phyloP scores from a whole-genome alignment of 2,113 vertebrate genomes.

The Colaptes auratus region DNA sequence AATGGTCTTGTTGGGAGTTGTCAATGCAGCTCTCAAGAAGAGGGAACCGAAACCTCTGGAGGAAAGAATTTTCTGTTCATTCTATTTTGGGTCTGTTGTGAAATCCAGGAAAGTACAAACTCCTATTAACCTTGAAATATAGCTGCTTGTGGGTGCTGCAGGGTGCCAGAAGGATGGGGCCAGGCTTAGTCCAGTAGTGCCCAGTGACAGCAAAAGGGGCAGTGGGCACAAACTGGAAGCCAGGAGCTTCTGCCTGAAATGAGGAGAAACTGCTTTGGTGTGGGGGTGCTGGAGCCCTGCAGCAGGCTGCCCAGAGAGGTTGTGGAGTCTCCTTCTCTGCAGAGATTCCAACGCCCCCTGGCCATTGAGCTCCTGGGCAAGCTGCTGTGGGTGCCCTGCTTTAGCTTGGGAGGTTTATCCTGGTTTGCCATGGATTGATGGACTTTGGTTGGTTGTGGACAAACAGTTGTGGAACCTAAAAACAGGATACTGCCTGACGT shows the following conservation, averaged over 20 bases:
- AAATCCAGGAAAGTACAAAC: conserved; percentile 32
- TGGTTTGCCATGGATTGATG: not conserved
- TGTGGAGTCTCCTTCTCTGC: too few species aligned
- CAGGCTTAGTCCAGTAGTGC: too few species aligned
- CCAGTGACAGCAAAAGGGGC: too few species aligned
- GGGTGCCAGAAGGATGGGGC: not conserved
- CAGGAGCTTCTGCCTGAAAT: too few species aligned
- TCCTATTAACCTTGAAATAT: not conserved
- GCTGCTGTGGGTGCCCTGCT: too few species aligned
- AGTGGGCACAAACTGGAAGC: too few species aligned
- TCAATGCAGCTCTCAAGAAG: not conserved
- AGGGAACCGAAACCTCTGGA: conserved; percentile 47
- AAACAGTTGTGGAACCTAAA: not conserved
- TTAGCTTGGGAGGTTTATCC: not conserved
- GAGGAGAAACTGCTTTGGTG: too few species aligned
- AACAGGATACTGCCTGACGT: accelerated
- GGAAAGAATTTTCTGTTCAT: conserved; percentile 26
- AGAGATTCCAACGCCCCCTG: too few species aligned
- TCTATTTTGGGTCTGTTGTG: conserved; percentile 16
- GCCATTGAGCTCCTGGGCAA: too few species aligned
- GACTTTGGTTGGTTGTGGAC: not conserved
- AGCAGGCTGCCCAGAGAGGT: too few species aligned
- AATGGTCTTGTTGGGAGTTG: accelerated
- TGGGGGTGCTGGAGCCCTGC: too few species aligned
- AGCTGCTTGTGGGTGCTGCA: not conserved